Base-by-base conservation (phyloP, 2,888 invertebrate genomes). In the Camponotus fellah region DNA sequence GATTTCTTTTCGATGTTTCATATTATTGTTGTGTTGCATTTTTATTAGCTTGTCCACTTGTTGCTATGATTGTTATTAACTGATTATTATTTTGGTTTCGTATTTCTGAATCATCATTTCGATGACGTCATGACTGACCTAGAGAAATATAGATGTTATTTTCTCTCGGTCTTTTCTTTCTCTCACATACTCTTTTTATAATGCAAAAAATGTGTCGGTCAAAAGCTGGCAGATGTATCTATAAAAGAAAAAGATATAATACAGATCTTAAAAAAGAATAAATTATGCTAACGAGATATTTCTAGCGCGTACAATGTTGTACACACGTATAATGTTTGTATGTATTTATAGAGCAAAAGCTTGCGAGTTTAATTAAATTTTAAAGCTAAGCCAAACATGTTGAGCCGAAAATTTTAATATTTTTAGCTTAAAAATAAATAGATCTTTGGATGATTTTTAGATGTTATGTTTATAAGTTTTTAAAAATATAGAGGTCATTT, bases 91-190 rank as follows among this genome's bases (percentile, higher is more conserved):
- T 80, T 80, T 26, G 79, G 60, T 37, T 46, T 26, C 26, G 60
- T 71, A 64, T 49, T 83, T n/a, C 68, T 83, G 81, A 82, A 53
- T 80, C 83, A 66, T 68, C 68, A 26, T 26, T 8, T 37, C 43
- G 68, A 26, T 82, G 79, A 68, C 40, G 82, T 79, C 62, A 69
- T 65, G 43, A 37, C 5, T 64, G 68, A 21, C 17, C 43, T 43
- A 62, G 37, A 58, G n/a, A n/a, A 77, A 81, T 74, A 37, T 75
- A 60, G 46, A 32, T 46, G 12, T 72, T 79, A 60, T 79, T 79
- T 60, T 46, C 37, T 37, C 10, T 77, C 1, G 12, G 14, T 5
- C 12, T 77, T 77, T 40, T 32, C 14, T 3, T 12, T 53, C 8
- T 53, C 8, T 46, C 17, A 1, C 17, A 17, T 10, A 2, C 17